Evolutionary conservation across 2,113 vertebrate species (phyloP), one percentile per base, ranked within the genome.

Genomic region (Procavia capensis): DNA sequence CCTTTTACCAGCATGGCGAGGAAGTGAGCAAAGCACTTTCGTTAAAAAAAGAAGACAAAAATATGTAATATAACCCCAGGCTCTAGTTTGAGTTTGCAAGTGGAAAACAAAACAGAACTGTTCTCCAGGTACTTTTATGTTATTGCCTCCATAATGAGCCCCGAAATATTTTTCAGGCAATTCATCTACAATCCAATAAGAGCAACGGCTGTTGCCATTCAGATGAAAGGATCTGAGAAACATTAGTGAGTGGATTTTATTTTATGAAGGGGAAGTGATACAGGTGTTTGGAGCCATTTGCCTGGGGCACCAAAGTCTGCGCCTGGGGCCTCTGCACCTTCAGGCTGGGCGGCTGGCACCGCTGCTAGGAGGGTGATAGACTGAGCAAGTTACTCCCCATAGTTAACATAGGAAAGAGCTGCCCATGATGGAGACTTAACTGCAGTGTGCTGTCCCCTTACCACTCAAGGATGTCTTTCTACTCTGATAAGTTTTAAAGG

Each of bases 61-160:
- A 75, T 70, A 95, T 75, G 81, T 94, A 96, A 96, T 89, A 83
- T 72, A 95, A 95, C 76, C 90, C 72, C 94, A 88, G 92, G 92
- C 92, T 96, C 92, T 88, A 80, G 92, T 95, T 92, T 94, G 90
- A 92, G 80, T 97, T 95, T 96, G 91, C 94, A 97, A 95, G 79
- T 95, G 59, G 96, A 95, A 95, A 97, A 95, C 97, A 97, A 95
- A 97, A 93, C 95, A 94, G 90, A 97, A 88, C 79, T 79, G 91
- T 96, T 97, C 97, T 50, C 96, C 79, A 89, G 92, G 96, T 95
- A 96, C 96, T 96, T 96, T 95, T 95, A 94, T 95, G 94, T 97
- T 96, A 97, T 94, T 97, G 95, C 91, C 63, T 97, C 83, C 93
- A 45, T 97, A 95, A 95, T 94, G 94, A 97, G 96, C 94, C 93